Percentiles rank a stretch among this genome's conserved stretches.
Evolutionary conservation across 2,888 invertebrate genomes (phyloP).

Genomic region (Callinectes sapidus): DNA sequence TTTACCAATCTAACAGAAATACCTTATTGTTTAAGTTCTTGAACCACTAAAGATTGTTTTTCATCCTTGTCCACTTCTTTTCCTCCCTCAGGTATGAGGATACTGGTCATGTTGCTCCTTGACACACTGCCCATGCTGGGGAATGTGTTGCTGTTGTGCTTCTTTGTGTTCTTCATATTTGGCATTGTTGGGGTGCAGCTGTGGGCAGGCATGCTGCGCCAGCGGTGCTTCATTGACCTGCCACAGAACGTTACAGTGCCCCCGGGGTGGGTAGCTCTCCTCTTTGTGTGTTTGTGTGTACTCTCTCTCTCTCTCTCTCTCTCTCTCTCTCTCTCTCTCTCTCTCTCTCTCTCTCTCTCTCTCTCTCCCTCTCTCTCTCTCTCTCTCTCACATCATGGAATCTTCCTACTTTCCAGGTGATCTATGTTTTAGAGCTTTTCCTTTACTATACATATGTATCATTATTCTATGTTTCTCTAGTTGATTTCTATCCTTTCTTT

Average conservation of each 20-base stretch:
- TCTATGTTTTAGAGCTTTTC: background rate
- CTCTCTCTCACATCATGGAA: background rate
- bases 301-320: slow-evolving; percentile 29
- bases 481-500: background rate
- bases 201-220: slow-evolving; percentile 98
- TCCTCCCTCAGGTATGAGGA: slow-evolving; percentile 91
- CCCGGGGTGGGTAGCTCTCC: slow-evolving; percentile 78
- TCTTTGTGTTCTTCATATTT: slow-evolving; percentile 99
- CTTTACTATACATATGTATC: background rate
- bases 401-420: background rate
- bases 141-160: slow-evolving; percentile 95
- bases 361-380: background rate
- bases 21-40: no score
- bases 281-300: background rate
- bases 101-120: slow-evolving; percentile 96
- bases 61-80: background rate
- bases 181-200: slow-evolving; percentile 99
- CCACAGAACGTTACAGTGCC: slow-evolving; percentile 83
- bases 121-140: slow-evolving; percentile 99
- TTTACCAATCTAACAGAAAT: no score
- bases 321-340: background rate
- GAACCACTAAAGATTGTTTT: no score
- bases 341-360: background rate
- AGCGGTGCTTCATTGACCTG: slow-evolving; percentile 90
- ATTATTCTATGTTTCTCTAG: background rate